Base-by-base conservation (phyloP, 1,140 invertebrate genomes). In the Andricus grossulariae region DNA sequence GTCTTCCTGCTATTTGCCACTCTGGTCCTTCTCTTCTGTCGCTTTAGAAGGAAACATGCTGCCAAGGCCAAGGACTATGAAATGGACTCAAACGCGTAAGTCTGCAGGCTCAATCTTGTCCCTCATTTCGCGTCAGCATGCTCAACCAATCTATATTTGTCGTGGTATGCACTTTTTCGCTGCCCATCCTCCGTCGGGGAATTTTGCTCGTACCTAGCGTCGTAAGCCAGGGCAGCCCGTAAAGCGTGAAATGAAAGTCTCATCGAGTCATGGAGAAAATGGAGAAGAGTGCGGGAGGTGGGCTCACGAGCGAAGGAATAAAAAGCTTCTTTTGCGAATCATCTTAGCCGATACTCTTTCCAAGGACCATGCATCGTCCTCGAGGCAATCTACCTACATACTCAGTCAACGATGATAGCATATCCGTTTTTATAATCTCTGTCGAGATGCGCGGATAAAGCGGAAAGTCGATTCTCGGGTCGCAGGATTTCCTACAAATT, bases 11-110 rank as follows among this genome's bases (percentile, higher is more conserved):
- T 97, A 0, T 95, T 97, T 86, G 92, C 95, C 50, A 94, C 94
- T 16, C 90, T 98, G 10, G 88, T 97, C 25, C 92, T 97, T 73
- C 93, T 97, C 80, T 98, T 97, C 92, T 98, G 96, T 85, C 95
- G 96, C 73, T 97, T 96, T 90, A 96, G 96, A 82, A 93, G 94
- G 77, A 95, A 95, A 84, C 95, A 96, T 87, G 95, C 94, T 70
- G 96, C 97, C 88, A 96, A 97, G 86, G 95, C 95, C 79, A 98
- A 97, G 90, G 96, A 97, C 87, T 97, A 97, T 88, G 96, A 97
- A 91, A 96, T 97, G 95, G 96, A 97, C 87, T 95, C 96, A 1
- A 92, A 93, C 81, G 90, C 92, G 92, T 93, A 91, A 92, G 93
- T 92, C 72, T 54, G 10, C 50, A 71, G 32, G 70, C 78, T 80